Base-by-base conservation (phyloP, 2,888 invertebrate species). In the Leistus spinibarbis region DNA sequence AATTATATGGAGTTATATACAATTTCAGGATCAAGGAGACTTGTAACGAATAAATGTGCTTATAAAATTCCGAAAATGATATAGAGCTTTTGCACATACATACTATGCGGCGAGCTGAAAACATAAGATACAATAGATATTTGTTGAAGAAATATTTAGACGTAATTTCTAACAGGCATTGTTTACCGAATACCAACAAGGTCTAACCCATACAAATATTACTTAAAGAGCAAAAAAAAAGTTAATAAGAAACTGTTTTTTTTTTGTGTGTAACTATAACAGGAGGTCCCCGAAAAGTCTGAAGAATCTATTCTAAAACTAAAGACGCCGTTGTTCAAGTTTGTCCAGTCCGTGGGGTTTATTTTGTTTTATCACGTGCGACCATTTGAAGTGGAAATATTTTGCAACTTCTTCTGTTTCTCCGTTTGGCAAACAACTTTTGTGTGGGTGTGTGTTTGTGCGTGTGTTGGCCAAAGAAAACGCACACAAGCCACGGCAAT, bases 321-420 rank as follows among this genome's bases (percentile, higher is more conserved):
- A 40, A 40, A 19, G 60, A 20, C 60, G 5, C n/a, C n/a, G n/a
- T n/a, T n/a, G n/a, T 60, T 60, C 60, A 60, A 60, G 60, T 60
- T 60, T 19, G 60, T 60, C 60, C 60, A 60, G 60, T 22, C 60
- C 19, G 5, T 13, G 40, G 10, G 13, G 19, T 19, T 60, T 16
- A 60, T 81, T 82, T 82, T 82, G 81, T 81, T 83, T 82, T 80
- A 82, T 83, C 82, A 82, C 82, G 83, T 82, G 80, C 82, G 69
- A 76, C 78, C 79, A 80, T 81, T 80, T 81, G 79, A 79, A 81
- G 81, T 81, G 81, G 80, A 81, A 81, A 80, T 81, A 82, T 80
- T 80, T 79, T 78, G 60, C 78, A 77, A 62, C 60, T 78, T 78
- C 78, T 78, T 72, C 76, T 77, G 77, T 76, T 77, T 76, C 77